phyloP scores from a whole-genome alignment of 2,888 invertebrate species.

The Xestoiulus laeticollis region DNA sequence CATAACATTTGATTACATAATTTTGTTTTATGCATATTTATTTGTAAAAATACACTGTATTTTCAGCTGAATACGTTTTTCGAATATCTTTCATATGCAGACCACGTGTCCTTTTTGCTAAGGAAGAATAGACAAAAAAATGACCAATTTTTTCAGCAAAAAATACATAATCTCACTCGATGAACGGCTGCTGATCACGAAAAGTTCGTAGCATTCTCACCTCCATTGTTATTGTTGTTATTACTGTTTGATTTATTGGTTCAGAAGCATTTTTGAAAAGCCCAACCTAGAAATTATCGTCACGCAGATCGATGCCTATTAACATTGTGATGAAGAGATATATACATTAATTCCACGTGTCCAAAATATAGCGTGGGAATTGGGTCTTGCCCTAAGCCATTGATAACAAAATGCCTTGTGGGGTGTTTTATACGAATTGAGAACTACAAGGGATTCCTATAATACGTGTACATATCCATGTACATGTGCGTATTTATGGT shows the following conservation, averaged over 20 bases:
- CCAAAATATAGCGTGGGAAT: not conserved
- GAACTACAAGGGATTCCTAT: too few species aligned
- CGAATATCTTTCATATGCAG: not conserved
- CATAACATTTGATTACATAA: too few species aligned
- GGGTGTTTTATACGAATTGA: not conserved
- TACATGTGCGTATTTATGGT: too few species aligned
- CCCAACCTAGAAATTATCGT: slow-evolving; percentile 11
- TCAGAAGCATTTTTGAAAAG: not conserved
- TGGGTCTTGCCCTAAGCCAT: not conserved
- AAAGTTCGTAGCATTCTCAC: not conserved
- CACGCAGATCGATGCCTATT: slow-evolving; percentile 11
- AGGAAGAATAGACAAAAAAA: not conserved
- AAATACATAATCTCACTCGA: not conserved
- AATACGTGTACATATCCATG: too few species aligned
- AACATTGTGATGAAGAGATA: not conserved
- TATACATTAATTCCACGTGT: not conserved
- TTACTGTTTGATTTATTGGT: slow-evolving; percentile 4
- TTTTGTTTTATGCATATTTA: not conserved
- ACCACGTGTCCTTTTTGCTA: not conserved
- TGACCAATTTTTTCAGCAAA: not conserved
- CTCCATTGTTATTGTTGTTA: slow-evolving; percentile 12
- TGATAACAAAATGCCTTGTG: not conserved
- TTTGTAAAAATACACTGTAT: not conserved
- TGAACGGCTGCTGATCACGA: not conserved
- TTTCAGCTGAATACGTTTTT: not conserved